A percentile compares a stretch with the other conserved stretches of the same genome.
These are phyloP conservation scores for Pheosia gnoma DNA, from an alignment of 2,888 invertebrate species.

Conservation along the genomic window DNA sequence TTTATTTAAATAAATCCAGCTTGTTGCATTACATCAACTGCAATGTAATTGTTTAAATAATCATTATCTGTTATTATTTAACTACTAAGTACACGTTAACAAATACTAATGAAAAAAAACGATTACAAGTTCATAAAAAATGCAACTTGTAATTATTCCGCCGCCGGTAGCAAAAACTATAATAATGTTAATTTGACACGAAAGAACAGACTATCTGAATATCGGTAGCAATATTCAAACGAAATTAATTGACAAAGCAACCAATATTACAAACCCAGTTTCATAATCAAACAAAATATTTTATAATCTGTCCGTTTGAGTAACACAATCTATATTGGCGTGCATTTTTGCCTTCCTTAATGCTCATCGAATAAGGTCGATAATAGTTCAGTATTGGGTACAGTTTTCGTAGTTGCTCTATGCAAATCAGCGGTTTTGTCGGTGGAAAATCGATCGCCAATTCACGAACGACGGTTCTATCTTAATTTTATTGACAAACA, in stretches of 20 bases:
- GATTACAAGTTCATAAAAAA: not conserved
- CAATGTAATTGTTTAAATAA: slow-evolving; percentile 1
- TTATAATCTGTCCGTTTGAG: slow-evolving; percentile 4
- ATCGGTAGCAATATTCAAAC: not conserved
- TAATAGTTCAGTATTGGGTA: not conserved
- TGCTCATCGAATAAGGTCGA: not conserved
- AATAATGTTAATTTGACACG: slow-evolving; percentile 1
- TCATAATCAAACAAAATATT: slow-evolving; percentile 5
- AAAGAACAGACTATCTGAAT: not conserved
- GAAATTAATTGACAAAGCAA: not conserved
- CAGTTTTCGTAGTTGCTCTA: not conserved
- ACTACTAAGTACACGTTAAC: not conserved
- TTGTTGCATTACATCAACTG: not conserved
- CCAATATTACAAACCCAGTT: not conserved
- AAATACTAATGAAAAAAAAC: not conserved
- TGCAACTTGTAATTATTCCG: not conserved
- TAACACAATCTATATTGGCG: not conserved
- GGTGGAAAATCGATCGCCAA: slow-evolving; percentile 6
- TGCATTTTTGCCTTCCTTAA: not conserved
- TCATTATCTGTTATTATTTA: not conserved
- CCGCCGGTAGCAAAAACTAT: not conserved
- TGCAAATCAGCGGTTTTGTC: slow-evolving; percentile 5
- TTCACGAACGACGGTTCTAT: slow-evolving; percentile 3
- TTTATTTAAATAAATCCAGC: not conserved
- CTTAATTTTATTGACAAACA: slow-evolving; percentile 7